phyloP scores from a whole-genome alignment of 1,140 invertebrate genomes.

The Eumeta japonica region DNA sequence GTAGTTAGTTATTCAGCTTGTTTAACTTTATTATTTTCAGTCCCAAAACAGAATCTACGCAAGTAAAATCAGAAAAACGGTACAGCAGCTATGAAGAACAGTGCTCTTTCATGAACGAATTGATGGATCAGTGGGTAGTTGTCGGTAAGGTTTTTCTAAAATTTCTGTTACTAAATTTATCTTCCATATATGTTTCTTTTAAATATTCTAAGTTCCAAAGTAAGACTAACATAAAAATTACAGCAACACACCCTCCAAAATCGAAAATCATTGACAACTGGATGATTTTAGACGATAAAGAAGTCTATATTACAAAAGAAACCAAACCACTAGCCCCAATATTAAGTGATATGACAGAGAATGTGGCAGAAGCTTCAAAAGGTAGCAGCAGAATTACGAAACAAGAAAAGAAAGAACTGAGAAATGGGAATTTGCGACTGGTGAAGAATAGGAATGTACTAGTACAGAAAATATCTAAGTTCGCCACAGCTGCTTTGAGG shows the following conservation, averaged over 20 bases:
- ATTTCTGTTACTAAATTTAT: too few species aligned
- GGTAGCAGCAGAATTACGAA: slow-evolving; percentile 15
- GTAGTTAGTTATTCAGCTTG: too few species aligned
- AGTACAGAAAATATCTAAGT: slow-evolving; percentile 40
- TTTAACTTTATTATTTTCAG: slow-evolving; percentile 15
- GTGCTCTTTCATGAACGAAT: slow-evolving; percentile 41
- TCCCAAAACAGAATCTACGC: slow-evolving; percentile 13
- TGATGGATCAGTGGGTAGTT: slow-evolving; percentile 46
- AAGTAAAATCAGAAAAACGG: slow-evolving; percentile 6
- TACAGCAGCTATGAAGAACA: slow-evolving; percentile 28
- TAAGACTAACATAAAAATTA: too few species aligned
- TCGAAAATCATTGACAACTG: slow-evolving; percentile 39
- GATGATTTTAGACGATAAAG: slow-evolving; percentile 34
- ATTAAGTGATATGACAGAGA: too few species aligned
- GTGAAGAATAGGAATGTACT: slow-evolving; percentile 33
- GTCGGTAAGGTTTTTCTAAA: slow-evolving; percentile 32
- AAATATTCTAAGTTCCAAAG: too few species aligned
- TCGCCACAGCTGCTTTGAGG: slow-evolving; percentile 49
- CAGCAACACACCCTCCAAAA: too few species aligned
- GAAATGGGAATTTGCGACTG: slow-evolving; percentile 22
- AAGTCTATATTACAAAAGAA: too few species aligned
- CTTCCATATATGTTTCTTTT: too few species aligned
- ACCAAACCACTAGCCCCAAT: too few species aligned
- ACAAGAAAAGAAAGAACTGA: too few species aligned
- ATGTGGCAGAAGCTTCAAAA: slow-evolving; percentile 8